Evolutionary conservation across 1,140 invertebrate genomes (phyloP).

Genomic region (Maconellicoccus hirsutus): DNA sequence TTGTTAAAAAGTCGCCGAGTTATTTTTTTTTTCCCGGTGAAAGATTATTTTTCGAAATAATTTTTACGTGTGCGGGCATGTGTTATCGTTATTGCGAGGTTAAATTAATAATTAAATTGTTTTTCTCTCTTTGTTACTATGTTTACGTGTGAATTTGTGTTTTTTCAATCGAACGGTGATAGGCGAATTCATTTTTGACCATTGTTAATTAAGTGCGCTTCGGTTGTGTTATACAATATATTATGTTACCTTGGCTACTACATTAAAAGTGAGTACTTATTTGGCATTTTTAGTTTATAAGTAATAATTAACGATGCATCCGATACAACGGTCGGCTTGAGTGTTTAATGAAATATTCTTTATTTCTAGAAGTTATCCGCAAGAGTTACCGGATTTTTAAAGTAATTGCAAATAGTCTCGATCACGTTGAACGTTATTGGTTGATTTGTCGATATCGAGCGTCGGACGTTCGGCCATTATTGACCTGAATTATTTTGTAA

Average conservation of each 20-base stretch:
- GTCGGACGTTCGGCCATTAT: no score
- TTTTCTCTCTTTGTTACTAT: not conserved
- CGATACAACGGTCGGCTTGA: no score
- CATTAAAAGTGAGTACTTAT: not conserved
- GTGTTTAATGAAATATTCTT: no score
- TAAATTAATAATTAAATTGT: constrained; percentile 10
- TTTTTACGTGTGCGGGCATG: not conserved
- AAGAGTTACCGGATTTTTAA: no score
- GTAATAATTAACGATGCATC: no score
- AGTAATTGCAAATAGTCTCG: no score
- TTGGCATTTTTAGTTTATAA: no score
- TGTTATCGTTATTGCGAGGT: not conserved
- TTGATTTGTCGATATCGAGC: no score
- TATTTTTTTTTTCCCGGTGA: not conserved
- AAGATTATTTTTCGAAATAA: not conserved
- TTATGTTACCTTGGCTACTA: not conserved
- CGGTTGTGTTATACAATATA: not conserved
- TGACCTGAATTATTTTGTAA: no score
- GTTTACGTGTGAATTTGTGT: not conserved
- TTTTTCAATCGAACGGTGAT: constrained; percentile 8
- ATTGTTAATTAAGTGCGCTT: not conserved
- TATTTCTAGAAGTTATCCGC: no score
- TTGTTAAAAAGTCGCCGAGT: not conserved
- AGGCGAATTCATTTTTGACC: not conserved
- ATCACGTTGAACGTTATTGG: no score